Evolutionary conservation across 2,888 invertebrate genomes (phyloP), one percentile per base, ranked within the genome.

Genomic region (Tromatobia lineatoria): DNA sequence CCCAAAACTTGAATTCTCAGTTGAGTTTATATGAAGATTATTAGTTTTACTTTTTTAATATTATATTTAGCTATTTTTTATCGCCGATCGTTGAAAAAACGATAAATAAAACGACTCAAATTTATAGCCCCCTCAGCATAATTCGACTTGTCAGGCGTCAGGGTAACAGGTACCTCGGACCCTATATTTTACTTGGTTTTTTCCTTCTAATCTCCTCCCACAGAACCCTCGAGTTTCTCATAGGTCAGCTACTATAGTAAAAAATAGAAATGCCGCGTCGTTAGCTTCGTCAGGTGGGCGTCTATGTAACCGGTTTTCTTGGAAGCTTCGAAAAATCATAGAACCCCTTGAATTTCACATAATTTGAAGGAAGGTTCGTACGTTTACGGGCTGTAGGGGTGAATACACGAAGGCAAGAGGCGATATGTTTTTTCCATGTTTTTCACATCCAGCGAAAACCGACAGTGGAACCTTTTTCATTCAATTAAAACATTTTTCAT

Each of bases 261-360:
- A 47, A 67, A 59, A 54, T 52, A 1, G 64, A 38, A 64, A 18
- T 18, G 59, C 61, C 69, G 77, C 69, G 59, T 61, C 38, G 47
- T 76, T 52, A 13, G 45, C 34, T 75, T 76, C 52, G 38, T 70
- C 76, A 77, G 66, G 57, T 67, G 59, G 59, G 71, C 66, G 67
- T 82, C 73, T 47, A 25, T 34, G 67, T 18, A 66, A 82, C 77
- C 71, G 82, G 82, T 82, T 82, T 64, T 59, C 7, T 52, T 34
- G 23, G 69, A 78, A 23, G 67, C 25, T 45, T 18, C 47, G 29
- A 50, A 50, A 64, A 66, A 23, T 23, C 59, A 42, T 76, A 18
- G 64, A 64, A 64, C 50, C 38, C 50, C 50, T 38, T 34, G 57
- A 57, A 45, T 66, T 47, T 45, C 64, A 47, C n/a, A 13, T 76